phyloP scores from a whole-genome alignment of 2,888 invertebrate genomes.

The Monochamus alternatus region DNA sequence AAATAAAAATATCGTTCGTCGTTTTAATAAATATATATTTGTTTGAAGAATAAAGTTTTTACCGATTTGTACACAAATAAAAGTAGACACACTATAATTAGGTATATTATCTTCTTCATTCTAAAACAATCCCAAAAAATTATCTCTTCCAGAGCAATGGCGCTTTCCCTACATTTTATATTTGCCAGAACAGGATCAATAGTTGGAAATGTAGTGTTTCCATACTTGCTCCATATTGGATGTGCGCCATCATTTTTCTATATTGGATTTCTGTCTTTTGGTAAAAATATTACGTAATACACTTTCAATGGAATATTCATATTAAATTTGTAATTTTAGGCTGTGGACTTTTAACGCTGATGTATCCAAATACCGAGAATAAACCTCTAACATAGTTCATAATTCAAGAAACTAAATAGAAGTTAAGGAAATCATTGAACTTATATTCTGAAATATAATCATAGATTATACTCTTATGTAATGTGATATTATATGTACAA shows the following conservation, averaged over 20 bases:
- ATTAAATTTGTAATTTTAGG: conserved; percentile 18
- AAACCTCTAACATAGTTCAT: conserved; percentile 1
- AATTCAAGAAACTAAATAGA: too few relatives aligned
- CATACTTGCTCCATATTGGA: conserved; percentile 11
- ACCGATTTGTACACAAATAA: too few relatives aligned
- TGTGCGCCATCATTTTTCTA: conserved; percentile 20
- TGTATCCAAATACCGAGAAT: conserved; percentile 33
- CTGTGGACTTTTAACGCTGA: conserved; percentile 4
- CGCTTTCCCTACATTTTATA: conserved; percentile 22
- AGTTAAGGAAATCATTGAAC: too few relatives aligned
- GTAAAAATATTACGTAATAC: conserved; percentile 7
- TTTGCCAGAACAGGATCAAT: conserved; percentile 14
- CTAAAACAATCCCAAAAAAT: neutral
- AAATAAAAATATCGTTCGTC: too few relatives aligned
- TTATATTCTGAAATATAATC: too few relatives aligned
- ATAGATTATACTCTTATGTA: too few relatives aligned
- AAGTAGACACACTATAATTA: too few relatives aligned
- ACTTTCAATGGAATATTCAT: neutral
- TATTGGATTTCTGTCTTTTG: conserved; percentile 10
- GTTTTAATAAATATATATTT: too few relatives aligned
- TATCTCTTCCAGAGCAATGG: conserved; percentile 24
- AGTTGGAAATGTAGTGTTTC: conserved; percentile 18
- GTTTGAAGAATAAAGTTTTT: too few relatives aligned
- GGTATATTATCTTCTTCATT: too few relatives aligned
- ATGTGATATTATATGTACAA: too few relatives aligned